These are phyloP conservation scores for Ciconia stormi DNA, from an alignment of 2,113 vertebrate species.

Conservation along the genomic window DNA sequence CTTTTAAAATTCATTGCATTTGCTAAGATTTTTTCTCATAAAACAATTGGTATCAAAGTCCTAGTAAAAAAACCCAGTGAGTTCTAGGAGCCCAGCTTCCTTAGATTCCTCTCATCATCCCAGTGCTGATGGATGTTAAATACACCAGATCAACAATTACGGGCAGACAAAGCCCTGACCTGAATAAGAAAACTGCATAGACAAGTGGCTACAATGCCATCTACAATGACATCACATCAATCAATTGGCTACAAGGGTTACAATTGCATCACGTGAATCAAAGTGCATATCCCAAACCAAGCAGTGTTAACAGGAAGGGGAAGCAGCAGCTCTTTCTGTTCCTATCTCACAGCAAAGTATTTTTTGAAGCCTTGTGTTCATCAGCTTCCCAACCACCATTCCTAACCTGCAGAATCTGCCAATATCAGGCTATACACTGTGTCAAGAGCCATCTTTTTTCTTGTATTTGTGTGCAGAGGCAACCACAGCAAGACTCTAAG, in stretches of 20 bases:
- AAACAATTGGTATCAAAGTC: not conserved
- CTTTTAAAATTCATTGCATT: not conserved
- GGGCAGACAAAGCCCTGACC: not conserved
- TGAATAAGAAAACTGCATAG: not conserved
- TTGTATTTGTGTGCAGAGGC: not conserved
- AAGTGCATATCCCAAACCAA: not conserved
- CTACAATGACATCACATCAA: not conserved
- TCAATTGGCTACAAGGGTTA: not conserved
- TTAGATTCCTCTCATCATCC: not conserved
- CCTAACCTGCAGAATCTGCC: not conserved
- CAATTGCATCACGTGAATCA: not conserved
- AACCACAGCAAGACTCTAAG: not conserved
- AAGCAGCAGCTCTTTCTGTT: not conserved
- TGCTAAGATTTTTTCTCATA: not conserved
- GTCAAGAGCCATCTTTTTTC: not conserved
- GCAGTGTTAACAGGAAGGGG: not conserved
- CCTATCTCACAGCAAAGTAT: not conserved
- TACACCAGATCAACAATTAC: not conserved
- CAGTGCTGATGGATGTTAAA: not conserved
- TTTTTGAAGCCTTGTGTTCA: not conserved
- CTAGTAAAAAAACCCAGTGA: not conserved
- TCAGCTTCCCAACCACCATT: not conserved
- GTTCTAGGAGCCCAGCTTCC: not conserved
- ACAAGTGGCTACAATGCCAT: not conserved
- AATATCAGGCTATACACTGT: not conserved